Conservation (phyloP, 2,797 vertebrate species). For the Clamator glandarius region DNA sequence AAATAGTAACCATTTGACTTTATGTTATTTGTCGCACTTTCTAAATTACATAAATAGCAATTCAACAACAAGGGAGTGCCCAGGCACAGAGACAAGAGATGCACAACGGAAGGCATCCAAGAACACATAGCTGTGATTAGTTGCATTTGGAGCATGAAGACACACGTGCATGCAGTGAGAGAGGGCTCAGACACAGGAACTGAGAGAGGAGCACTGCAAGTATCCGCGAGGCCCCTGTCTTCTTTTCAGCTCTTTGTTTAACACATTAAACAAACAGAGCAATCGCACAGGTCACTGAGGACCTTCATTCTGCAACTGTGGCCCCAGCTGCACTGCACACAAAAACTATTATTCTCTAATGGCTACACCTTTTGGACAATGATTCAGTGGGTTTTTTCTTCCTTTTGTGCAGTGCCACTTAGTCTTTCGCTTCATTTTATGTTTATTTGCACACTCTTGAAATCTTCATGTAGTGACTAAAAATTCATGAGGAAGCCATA, state of each 20-base stretch:
- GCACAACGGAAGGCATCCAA: background rate
- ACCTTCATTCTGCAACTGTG: conserved; percentile 40
- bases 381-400: background rate
- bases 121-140: conserved; percentile 19
- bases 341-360: conserved; percentile 56
- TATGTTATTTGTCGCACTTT: background rate
- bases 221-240: background rate
- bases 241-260: conserved; percentile 45
- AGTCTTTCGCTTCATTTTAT: conserved; percentile 18
- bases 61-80: background rate
- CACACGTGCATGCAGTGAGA: background rate
- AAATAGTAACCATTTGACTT: conserved; percentile 9
- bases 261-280: conserved; percentile 43
- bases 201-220: background rate
- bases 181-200: background rate
- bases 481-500: conserved; percentile 39
- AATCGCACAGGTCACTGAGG: background rate
- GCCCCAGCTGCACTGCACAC: conserved; percentile 38
- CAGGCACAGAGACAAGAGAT: background rate
- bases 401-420: conserved; percentile 14
- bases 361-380: conserved; percentile 57
- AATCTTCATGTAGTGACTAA: conserved; percentile 55
- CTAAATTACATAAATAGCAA: conserved; percentile 35
- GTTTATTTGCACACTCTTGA: conserved; percentile 19
- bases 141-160: conserved; percentile 61